These are phyloP conservation scores for Agapornis canus DNA, from an alignment of 2,797 vertebrate species.

Conservation along the genomic window DNA sequence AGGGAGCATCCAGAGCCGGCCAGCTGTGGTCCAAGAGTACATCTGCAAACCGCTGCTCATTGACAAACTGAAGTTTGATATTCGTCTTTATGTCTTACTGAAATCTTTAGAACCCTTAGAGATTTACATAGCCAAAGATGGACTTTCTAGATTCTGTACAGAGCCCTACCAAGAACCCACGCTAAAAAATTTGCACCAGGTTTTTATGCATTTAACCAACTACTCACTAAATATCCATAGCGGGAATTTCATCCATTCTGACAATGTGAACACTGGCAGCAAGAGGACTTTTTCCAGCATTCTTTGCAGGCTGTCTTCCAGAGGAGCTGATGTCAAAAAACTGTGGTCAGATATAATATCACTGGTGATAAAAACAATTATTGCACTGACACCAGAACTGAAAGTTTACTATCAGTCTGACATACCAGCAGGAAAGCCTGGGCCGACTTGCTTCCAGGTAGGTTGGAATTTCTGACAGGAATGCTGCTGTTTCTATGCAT, in stretches of 20 bases:
- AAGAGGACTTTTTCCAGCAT: constrained; percentile 96
- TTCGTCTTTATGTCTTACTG: constrained; percentile 94
- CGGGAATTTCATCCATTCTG: constrained; percentile 92
- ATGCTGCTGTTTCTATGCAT: neutral
- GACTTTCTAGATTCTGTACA: constrained; percentile 95
- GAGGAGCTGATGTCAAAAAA: constrained; percentile 91
- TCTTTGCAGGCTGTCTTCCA: constrained; percentile 87
- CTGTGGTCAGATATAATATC: constrained; percentile 97
- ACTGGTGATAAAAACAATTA: constrained; percentile 94
- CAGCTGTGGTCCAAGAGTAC: constrained; percentile 95
- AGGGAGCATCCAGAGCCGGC: constrained; percentile 83
- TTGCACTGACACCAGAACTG: constrained; percentile 92
- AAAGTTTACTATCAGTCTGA: constrained; percentile 93
- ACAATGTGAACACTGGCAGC: constrained; percentile 91
- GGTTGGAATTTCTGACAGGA: neutral
- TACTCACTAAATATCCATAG: constrained; percentile 97
- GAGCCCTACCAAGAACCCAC: constrained; percentile 95
- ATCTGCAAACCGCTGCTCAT: constrained; percentile 93
- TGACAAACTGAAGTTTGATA: constrained; percentile 97
- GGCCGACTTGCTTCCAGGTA: constrained; percentile 97
- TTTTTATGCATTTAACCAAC: constrained; percentile 98
- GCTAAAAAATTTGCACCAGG: constrained; percentile 90
- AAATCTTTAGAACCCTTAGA: constrained; percentile 94
- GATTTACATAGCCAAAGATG: constrained; percentile 97
- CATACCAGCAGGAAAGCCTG: constrained; percentile 91